Conservation (phyloP, 2,888 invertebrate genomes). For the Drosophila sordidula region DNA sequence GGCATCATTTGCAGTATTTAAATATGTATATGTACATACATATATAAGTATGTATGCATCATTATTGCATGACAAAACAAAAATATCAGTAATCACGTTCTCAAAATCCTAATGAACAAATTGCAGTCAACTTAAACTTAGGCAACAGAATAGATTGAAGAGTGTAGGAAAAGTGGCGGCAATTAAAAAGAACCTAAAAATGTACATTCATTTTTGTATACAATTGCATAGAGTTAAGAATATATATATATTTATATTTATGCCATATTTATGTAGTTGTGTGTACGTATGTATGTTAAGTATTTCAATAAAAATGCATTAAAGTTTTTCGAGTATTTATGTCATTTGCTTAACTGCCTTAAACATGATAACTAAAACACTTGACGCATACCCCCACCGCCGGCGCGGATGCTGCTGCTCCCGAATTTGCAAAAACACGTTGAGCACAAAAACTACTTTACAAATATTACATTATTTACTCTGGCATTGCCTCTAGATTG, state of each 20-base stretch:
- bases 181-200: conserved; percentile 44
- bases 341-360: conserved; percentile 67
- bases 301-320: conserved; percentile 73
- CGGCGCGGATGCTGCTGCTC: not conserved
- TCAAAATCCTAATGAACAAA: conserved; percentile 43
- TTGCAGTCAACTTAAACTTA: conserved; percentile 76
- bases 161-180: conserved; percentile 69
- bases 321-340: conserved; percentile 77
- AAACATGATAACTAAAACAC: conserved; percentile 64
- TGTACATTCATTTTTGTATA: conserved; percentile 53
- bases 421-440: conserved; percentile 38
- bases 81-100: conserved; percentile 69
- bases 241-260: conserved; percentile 25
- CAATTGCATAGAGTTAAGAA: conserved; percentile 28
- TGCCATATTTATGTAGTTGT: conserved; percentile 28
- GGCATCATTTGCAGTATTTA: conserved; percentile 53
- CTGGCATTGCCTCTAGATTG: conserved; percentile 58
- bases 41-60: conserved; percentile 12
- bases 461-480: conserved; percentile 69
- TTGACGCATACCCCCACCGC: conserved; percentile 25
- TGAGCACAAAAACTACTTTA: conserved; percentile 70
- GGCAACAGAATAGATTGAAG: conserved; percentile 68
- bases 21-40: conserved; percentile 9
- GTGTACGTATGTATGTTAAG: conserved; percentile 38
- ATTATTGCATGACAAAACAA: conserved; percentile 55